A percentile compares a stretch with the other conserved stretches of the same genome.
Evolutionary conservation across 64 coral and sea anemone genomes (phyloP).

Genomic region (Stichodactyla mertensii): DNA sequence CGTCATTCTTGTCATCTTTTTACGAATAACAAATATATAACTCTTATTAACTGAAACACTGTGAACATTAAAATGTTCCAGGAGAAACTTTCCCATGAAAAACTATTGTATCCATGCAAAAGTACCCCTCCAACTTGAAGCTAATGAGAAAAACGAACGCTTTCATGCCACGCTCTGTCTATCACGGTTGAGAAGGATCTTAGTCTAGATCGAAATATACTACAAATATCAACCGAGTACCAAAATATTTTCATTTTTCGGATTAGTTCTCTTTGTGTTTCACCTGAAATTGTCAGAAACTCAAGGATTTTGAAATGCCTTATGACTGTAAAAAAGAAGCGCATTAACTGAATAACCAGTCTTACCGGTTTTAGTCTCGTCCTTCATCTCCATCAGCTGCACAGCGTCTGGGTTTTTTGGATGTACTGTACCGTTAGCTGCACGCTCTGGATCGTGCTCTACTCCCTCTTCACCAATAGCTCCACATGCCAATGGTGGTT

Average conservation of each 20-base stretch:
- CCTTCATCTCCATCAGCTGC: constrained; percentile 36
- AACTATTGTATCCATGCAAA: not conserved
- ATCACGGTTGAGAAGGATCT: no score
- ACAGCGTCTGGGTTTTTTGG: not conserved
- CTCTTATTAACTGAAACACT: no score
- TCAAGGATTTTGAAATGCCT: not conserved
- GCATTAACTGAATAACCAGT: not conserved
- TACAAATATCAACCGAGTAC: no score
- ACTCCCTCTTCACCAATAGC: constrained; percentile 30
- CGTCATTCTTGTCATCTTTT: not conserved
- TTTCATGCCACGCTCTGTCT: no score
- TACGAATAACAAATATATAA: not conserved
- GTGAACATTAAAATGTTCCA: not conserved
- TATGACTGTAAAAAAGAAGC: not conserved
- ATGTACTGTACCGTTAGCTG: constrained; percentile 14
- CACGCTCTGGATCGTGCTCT: not conserved
- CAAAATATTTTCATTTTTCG: no score
- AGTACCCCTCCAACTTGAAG: no score
- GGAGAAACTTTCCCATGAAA: not conserved
- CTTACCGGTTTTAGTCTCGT: constrained; percentile 34
- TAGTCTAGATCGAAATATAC: no score
- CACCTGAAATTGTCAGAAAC: not conserved
- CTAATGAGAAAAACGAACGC: no score
- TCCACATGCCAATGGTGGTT: constrained; percentile 48
- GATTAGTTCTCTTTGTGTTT: no score